Conservation (phyloP, 92 coral and sea anemone genomes). For the Chrysogorgia sp. region DNA sequence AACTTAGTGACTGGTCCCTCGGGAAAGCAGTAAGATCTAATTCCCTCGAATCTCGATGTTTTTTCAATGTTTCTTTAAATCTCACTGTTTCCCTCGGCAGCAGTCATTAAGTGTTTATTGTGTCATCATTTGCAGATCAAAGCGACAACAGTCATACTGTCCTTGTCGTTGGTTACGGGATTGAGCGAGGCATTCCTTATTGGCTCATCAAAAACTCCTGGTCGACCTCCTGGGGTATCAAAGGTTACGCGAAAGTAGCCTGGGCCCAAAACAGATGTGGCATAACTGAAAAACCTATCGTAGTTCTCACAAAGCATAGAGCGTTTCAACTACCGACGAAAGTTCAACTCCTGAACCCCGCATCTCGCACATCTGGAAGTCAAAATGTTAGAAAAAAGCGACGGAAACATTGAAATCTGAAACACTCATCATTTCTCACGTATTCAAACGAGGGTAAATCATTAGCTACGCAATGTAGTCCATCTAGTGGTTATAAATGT, state of each 20-base stretch:
- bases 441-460: too few relatives aligned
- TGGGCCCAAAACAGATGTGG: conserved; percentile 93
- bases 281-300: conserved; percentile 88
- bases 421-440: not conserved
- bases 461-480: too few relatives aligned
- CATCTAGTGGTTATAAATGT: too few relatives aligned
- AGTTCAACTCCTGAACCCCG: conserved; percentile 1
- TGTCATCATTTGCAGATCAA: conserved; percentile 59
- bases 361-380: not conserved
- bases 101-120: too few relatives aligned
- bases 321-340: conserved; percentile 85
- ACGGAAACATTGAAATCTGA: not conserved
- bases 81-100: not conserved
- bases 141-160: conserved; percentile 91
- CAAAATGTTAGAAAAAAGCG: not conserved
- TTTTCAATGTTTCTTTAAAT: too few relatives aligned
- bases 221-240: conserved; percentile 90
- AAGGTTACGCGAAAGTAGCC: conserved; percentile 89
- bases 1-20: too few relatives aligned
- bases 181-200: conserved; percentile 87
- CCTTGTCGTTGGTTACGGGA: conserved; percentile 94
- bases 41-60: too few relatives aligned
- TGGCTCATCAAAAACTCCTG: conserved; percentile 97
- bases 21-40: too few relatives aligned
- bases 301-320: conserved; percentile 80